Evolutionary conservation across 2,797 vertebrate genomes (phyloP).

Genomic region (Danio aesculapii): DNA sequence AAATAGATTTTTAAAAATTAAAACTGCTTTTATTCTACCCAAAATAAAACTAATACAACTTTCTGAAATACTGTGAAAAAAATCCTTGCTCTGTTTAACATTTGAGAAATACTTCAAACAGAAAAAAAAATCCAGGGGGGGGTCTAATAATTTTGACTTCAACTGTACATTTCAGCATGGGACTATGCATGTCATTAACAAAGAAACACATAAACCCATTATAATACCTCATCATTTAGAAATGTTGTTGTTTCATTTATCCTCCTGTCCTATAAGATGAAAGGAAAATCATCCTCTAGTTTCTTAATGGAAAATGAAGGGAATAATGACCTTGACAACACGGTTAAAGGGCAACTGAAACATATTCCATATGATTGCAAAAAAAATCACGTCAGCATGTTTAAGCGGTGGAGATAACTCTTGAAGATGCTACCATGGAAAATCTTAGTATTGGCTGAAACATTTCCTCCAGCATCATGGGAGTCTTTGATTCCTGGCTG

Average conservation of each 20-base stretch:
- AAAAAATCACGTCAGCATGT: background rate
- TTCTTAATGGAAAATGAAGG: constrained; percentile 5
- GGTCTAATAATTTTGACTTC: too few species aligned
- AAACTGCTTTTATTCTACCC: too few species aligned
- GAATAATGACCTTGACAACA: constrained; percentile 29
- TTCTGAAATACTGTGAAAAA: too few species aligned
- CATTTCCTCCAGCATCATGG: background rate
- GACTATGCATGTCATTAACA: background rate
- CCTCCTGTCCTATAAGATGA: constrained; percentile 17
- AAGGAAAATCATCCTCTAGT: constrained; percentile 16
- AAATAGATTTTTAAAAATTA: too few species aligned
- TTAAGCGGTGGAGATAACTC: constrained; percentile 5
- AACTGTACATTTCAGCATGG: background rate
- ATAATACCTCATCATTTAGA: background rate
- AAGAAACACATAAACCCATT: constrained; percentile 12
- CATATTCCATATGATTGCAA: constrained; percentile 28
- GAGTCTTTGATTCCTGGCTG: constrained; percentile 24
- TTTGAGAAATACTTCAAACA: too few species aligned
- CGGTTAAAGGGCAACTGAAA: constrained; percentile 26
- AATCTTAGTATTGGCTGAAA: constrained; percentile 16
- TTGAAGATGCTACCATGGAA: constrained; percentile 43
- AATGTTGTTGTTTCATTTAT: background rate
- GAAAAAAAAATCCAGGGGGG: too few species aligned
- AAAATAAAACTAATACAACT: too few species aligned
- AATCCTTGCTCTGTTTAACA: too few species aligned